Evolutionary conservation across 2,797 vertebrate species (phyloP).

Genomic region (Spondyliosoma cantharus): DNA sequence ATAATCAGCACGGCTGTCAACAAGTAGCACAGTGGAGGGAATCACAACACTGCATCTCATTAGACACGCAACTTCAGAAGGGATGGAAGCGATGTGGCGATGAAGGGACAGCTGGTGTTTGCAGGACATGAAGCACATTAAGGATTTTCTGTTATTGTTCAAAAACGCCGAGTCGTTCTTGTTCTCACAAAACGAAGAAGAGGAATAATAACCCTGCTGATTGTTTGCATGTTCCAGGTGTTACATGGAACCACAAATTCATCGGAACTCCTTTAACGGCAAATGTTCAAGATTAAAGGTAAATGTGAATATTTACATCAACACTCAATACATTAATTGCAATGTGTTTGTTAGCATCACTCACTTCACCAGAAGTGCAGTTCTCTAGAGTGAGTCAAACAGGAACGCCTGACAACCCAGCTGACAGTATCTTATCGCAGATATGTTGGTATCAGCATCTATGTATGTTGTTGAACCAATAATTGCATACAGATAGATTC

Average conservation of each 20-base stretch:
- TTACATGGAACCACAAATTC: neutral
- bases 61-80: slow-evolving; percentile 11
- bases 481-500: no score
- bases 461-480: no score
- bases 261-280: neutral
- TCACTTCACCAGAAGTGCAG: neutral
- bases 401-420: neutral
- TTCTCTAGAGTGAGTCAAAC: neutral
- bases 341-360: neutral
- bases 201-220: neutral
- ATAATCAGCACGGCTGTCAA: slow-evolving; percentile 59
- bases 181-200: neutral
- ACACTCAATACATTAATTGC: no score
- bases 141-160: neutral
- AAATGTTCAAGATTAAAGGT: neutral
- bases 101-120: slow-evolving; percentile 24
- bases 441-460: neutral
- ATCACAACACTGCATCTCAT: slow-evolving; percentile 49
- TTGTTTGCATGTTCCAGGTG: neutral
- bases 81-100: slow-evolving; percentile 7
- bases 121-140: slow-evolving; percentile 9
- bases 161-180: neutral
- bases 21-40: slow-evolving; percentile 39
- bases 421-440: neutral
- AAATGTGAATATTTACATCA: neutral